phyloP scores from a whole-genome alignment of 2,888 invertebrate genomes.

The Lasioglossum oenotherae region DNA sequence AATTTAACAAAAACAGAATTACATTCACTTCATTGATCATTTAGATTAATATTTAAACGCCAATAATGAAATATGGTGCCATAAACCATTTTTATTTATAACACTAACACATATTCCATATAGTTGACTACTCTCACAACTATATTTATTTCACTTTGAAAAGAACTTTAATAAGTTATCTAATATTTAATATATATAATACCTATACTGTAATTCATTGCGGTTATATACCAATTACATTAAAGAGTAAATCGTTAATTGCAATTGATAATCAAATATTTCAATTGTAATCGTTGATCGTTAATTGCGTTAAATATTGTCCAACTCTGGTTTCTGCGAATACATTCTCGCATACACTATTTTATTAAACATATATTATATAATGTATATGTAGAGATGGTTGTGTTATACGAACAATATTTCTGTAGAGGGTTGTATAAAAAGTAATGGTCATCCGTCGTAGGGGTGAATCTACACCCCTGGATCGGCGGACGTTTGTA shows the following conservation, averaged over 20 bases:
- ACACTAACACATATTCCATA: not conserved
- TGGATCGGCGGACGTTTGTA: too few relatives aligned
- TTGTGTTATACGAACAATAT: slow-evolving; percentile 19
- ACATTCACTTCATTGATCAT: not conserved
- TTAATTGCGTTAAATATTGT: slow-evolving; percentile 2
- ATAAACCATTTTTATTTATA: not conserved
- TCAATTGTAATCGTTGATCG: slow-evolving; percentile 5
- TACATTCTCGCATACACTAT: slow-evolving; percentile 27
- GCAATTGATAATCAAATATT: not conserved
- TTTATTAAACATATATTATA: slow-evolving; percentile 30
- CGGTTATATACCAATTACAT: not conserved
- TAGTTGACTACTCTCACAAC: not conserved
- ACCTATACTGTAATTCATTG: not conserved
- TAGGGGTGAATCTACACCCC: too few relatives aligned
- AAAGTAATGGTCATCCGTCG: too few relatives aligned
- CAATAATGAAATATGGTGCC: not conserved
- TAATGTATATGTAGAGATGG: slow-evolving; percentile 7
- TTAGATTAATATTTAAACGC: not conserved
- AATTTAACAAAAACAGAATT: not conserved
- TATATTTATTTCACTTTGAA: not conserved
- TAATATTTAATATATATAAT: slow-evolving; percentile 1
- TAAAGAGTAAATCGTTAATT: not conserved
- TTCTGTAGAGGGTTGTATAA: not conserved
- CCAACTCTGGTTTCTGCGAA: not conserved
- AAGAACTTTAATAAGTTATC: not conserved